Conservation (phyloP, 2,888 invertebrate genomes). For the Anagyrus pseudococci region DNA sequence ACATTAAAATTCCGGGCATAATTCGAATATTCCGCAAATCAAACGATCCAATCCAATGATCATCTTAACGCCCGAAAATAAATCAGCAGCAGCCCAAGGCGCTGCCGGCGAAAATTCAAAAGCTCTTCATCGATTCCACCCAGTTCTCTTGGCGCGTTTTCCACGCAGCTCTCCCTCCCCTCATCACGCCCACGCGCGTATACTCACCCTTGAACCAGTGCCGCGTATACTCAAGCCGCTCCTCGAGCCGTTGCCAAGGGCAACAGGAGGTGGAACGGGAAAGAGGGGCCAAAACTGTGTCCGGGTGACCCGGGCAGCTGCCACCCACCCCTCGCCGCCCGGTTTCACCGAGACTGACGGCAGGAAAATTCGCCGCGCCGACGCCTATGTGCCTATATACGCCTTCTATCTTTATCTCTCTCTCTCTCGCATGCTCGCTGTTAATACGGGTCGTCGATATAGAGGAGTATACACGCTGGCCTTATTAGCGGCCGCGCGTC, state of each 20-base stretch:
- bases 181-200: constrained; percentile 5
- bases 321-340: not conserved
- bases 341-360: not conserved
- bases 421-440: not conserved
- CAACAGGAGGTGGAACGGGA: constrained; percentile 47
- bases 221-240: constrained; percentile 35
- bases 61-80: not conserved
- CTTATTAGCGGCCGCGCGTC: no score
- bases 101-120: not conserved
- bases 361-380: not conserved
- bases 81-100: not conserved
- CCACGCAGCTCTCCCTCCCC: not conserved
- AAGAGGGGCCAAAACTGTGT: not conserved
- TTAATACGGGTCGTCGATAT: not conserved
- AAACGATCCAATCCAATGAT: not conserved
- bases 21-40: not conserved
- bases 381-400: not conserved
- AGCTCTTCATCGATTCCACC: not conserved
- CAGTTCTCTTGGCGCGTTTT: no score
- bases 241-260: constrained; percentile 53
- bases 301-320: not conserved
- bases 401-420: no score
- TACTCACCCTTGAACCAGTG: not conserved
- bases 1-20: not conserved
- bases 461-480: no score